Evolutionary conservation across 1,140 invertebrate genomes (phyloP).

Genomic region (Matsumurasca onukii): DNA sequence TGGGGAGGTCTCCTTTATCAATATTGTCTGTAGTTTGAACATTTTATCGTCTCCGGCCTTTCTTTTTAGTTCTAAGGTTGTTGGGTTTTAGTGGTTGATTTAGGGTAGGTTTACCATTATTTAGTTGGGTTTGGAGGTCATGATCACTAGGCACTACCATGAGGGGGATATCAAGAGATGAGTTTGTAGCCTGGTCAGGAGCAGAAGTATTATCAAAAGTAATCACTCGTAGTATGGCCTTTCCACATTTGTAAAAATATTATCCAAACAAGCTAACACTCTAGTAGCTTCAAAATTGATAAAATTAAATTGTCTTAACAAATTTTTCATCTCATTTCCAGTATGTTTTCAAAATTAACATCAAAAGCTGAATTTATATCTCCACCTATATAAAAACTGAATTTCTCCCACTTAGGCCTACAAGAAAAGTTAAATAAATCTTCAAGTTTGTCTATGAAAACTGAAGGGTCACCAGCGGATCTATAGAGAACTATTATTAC

Average conservation of each 20-base stretch:
- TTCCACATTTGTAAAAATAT: background rate
- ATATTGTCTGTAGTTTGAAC: background rate
- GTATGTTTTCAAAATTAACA: background rate
- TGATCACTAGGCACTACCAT: too few species aligned
- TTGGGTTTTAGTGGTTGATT: background rate
- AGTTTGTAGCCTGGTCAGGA: too few species aligned
- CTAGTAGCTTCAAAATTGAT: background rate
- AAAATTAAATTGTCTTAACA: constrained; percentile 3
- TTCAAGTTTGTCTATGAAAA: background rate
- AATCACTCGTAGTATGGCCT: too few species aligned
- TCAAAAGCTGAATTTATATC: background rate
- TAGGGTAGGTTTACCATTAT: background rate
- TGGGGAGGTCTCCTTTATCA: background rate
- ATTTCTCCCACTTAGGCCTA: background rate
- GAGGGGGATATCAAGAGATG: too few species aligned
- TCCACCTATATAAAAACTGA: background rate
- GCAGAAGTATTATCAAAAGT: too few species aligned
- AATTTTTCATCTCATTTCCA: background rate
- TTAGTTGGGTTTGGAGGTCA: too few species aligned
- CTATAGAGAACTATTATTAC: background rate
- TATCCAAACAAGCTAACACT: background rate
- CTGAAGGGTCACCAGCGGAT: background rate
- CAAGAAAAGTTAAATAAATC: background rate
- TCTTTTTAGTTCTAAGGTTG: background rate
- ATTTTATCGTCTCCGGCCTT: background rate